Evolutionary conservation across 2,888 invertebrate species (phyloP), one percentile per base, ranked within the genome.

Genomic region (Alitta virens): DNA sequence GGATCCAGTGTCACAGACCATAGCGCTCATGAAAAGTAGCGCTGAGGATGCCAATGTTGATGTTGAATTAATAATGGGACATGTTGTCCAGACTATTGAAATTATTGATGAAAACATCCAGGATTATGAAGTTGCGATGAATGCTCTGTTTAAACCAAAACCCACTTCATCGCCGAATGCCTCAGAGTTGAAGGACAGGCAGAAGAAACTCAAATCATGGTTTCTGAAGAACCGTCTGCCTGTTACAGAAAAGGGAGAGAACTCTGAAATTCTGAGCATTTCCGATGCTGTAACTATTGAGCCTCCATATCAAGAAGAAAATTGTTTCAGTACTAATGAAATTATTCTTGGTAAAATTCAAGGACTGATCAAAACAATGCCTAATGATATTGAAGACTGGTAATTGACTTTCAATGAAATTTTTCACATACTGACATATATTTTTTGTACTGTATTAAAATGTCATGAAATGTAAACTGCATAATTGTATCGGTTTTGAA

Each of bases 261-360:
- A 69, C 56, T 68, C 67, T 7, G 75, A 76, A 56, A 59, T 72
- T 3, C 64, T 80, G 56, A 71, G 68, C 3, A 68, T 80, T 26
- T 72, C 78, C 23, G 77, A 75, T 68, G 78, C 76, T 21, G 63
- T 81, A 46, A 70, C 72, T 21, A 74, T 82, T 54, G 71, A 72
- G 25, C 75, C 79, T 12, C 80, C 80, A 2, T 82, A 79, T 65
- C 68, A 65, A 21, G 59, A 73, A 18, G 74, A 77, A 1, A 73
- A 76, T 64, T 82, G 81, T 69, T 67, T 71, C n/a, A 77, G 80
- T 60, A 76, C 78, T 0, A 82, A 82, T 72, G 79, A 78, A 67
- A 80, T 82, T n/a, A 78, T 82, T 57, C 71, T 82, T 2, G 78
- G 76, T 14, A 75, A 76, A 65, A 77, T 81, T 46, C 79, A 80